Conservation (phyloP, 2,797 vertebrate species). For the Malurus leucopterus region DNA sequence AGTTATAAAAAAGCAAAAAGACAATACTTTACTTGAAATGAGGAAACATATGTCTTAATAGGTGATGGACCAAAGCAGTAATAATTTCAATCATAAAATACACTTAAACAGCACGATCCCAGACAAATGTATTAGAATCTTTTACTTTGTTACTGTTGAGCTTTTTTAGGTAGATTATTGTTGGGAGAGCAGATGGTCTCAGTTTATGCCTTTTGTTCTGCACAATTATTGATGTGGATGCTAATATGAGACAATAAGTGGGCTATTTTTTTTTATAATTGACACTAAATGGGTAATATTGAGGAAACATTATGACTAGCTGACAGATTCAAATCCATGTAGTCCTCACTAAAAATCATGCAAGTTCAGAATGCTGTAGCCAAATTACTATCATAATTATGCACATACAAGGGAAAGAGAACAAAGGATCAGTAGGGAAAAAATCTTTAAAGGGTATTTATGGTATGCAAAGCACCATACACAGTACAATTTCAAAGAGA, state of each 20-base stretch:
- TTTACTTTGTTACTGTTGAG: slow-evolving; percentile 54
- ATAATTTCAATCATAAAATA: slow-evolving; percentile 63
- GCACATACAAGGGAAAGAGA: not conserved
- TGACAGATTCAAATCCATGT: slow-evolving; percentile 59
- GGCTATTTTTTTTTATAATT: slow-evolving; percentile 70
- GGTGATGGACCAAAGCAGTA: slow-evolving; percentile 16
- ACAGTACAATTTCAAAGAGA: not conserved
- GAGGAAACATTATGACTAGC: slow-evolving; percentile 64
- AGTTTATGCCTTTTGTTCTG: slow-evolving; percentile 72
- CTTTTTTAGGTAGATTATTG: slow-evolving; percentile 57
- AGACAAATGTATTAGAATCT: slow-evolving; percentile 54
- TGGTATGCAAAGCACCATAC: not conserved
- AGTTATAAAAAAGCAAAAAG: slow-evolving; percentile 49
- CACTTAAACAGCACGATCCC: slow-evolving; percentile 46
- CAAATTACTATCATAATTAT: slow-evolving; percentile 41
- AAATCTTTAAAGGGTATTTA: not conserved
- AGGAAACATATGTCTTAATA: slow-evolving; percentile 44
- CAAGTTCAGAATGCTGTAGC: slow-evolving; percentile 30
- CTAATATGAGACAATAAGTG: slow-evolving; percentile 69
- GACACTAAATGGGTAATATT: slow-evolving; percentile 68
- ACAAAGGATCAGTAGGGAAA: slow-evolving; percentile 10
- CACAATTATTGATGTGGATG: slow-evolving; percentile 69
- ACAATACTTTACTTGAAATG: slow-evolving; percentile 40
- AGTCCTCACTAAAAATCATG: slow-evolving; percentile 33
- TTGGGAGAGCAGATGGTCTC: slow-evolving; percentile 70